These are phyloP conservation scores for Ischnura elegans DNA, from an alignment of 2,888 invertebrate species.

Conservation along the genomic window DNA sequence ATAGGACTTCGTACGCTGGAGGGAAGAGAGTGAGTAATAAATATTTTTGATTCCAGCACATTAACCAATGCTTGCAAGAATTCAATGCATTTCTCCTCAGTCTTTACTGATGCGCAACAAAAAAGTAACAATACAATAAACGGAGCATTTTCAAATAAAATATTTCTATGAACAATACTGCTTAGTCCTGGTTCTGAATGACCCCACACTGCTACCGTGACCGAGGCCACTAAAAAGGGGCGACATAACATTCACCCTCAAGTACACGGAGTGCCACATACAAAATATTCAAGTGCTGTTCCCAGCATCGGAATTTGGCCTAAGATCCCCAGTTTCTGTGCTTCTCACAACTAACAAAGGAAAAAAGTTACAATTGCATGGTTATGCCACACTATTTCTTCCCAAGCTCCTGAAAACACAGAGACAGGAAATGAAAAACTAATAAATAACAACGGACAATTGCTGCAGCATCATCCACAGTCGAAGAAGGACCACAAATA, in stretches of 20 bases:
- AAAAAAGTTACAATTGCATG: background rate
- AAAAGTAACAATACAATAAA: constrained; percentile 36
- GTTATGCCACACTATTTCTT: background rate
- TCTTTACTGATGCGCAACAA: constrained; percentile 44
- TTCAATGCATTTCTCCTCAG: constrained; percentile 11
- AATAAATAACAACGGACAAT: background rate
- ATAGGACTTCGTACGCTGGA: constrained; percentile 63
- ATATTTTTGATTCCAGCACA: constrained; percentile 59
- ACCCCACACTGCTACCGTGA: background rate
- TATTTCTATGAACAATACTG: constrained; percentile 49
- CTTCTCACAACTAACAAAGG: constrained; percentile 39
- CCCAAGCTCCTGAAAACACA: background rate
- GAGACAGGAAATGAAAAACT: background rate
- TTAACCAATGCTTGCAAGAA: constrained; percentile 15
- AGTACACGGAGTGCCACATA: constrained; percentile 48
- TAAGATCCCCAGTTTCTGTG: background rate
- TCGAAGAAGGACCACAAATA: background rate
- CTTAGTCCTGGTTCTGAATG: background rate
- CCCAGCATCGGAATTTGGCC: background rate
- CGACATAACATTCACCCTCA: background rate
- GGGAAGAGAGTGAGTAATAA: constrained; percentile 58
- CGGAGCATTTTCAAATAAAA: background rate
- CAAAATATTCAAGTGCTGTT: background rate
- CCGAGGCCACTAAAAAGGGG: background rate
- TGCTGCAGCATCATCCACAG: background rate